phyloP scores from a whole-genome alignment of 1,140 invertebrate species.

The Rhagoletis pomonella region DNA sequence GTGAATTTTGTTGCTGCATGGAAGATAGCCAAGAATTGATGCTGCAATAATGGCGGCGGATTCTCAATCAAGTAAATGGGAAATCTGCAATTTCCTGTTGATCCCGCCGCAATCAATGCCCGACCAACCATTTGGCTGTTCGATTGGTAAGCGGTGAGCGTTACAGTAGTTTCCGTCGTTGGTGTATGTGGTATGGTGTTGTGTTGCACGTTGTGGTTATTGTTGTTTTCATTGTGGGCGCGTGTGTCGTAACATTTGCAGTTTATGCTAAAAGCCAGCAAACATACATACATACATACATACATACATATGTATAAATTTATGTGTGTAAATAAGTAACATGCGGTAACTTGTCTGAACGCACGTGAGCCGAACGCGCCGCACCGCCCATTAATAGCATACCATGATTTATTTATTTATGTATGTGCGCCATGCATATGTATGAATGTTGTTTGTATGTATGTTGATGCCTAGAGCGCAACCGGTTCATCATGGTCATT shows the following conservation, averaged over 20 bases:
- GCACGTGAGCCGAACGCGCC: neutral
- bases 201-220: neutral
- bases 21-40: slow-evolving; percentile 36
- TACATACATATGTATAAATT: neutral
- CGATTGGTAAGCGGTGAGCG: neutral
- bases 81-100: slow-evolving; percentile 44
- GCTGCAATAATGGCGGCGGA: slow-evolving; percentile 27
- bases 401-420: neutral
- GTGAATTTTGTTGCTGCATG: slow-evolving; percentile 20
- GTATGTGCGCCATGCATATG: neutral
- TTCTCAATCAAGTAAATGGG: slow-evolving; percentile 48
- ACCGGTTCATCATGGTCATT: slow-evolving; percentile 46
- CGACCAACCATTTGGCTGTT: neutral
- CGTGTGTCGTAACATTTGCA: neutral
- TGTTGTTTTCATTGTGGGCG: neutral
- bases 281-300: neutral
- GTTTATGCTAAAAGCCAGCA: neutral
- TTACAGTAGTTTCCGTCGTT: neutral
- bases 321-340: neutral
- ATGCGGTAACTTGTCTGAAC: neutral
- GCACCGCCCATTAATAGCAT: neutral
- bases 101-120: slow-evolving; percentile 3
- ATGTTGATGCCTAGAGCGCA: neutral
- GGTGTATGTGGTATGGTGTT: neutral
- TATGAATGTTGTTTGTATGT: neutral